Base-by-base conservation (phyloP, 2,797 vertebrate genomes). In the Enteromius thamalakanensis region DNA sequence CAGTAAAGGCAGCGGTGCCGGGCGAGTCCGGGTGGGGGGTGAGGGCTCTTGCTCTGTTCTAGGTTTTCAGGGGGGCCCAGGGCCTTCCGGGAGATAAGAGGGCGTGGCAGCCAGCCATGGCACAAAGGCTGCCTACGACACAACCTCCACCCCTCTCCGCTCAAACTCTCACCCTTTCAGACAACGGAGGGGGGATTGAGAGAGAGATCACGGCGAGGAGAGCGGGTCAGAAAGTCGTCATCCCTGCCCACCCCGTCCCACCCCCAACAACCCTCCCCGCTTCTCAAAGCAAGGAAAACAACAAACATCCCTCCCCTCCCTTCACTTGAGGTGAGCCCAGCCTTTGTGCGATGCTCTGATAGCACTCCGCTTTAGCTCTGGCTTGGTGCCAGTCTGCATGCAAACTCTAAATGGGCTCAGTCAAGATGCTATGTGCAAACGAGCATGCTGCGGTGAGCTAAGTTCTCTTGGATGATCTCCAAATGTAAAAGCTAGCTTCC, bases 1-100 rank as follows among this genome's bases (percentile, higher is more conserved):
- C 89, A 89, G 90, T 90, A 89, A 89, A 89, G 85, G 87, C 91
- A 79, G 90, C 90, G 84, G 88, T 91, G 90, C 90, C 89, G 80
- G 91, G 89, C 88, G 90, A 87, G 85, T 91, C 89, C 67, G 72
- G 89, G 88, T 88, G 62, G 86, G 88, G 88, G 86, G 87, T 88
- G 88, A 88, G 88, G 85, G 87, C 83, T 90, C 88, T 89, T 87
- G 90, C 87, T 89, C 89, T 89, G 90, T 88, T 85, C 86, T 90
- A 88, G 89, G 87, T 85, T 89, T 89, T 89, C 88, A 82, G 86
- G 87, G 87, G 85, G 88, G 68, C 85, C 82, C 85, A 62, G 83
- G 89, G 87, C 87, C 87, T 88, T 87, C 87, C 86, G 77, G 86
- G 86, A 87, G 86, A 87, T 86, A 84, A 88, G 85, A 86, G 86